Evolutionary conservation across 2,888 invertebrate species (phyloP).

Genomic region (Lapara coniferarum): DNA sequence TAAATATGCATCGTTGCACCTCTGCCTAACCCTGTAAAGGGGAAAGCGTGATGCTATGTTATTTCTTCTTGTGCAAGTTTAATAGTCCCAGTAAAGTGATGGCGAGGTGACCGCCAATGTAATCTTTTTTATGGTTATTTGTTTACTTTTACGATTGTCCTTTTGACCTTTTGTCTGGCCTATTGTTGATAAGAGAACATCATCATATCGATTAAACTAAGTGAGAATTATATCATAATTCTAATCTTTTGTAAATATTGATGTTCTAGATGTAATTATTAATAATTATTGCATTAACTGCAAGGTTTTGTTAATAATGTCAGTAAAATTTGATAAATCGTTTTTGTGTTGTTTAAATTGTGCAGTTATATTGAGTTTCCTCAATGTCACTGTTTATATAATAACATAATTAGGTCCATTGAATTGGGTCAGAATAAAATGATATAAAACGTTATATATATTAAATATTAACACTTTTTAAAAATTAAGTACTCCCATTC

Average conservation of each 20-base stretch:
- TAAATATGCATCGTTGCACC: no score
- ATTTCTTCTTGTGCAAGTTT: not conserved
- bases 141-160: slow-evolving; percentile 40
- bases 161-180: slow-evolving; percentile 40
- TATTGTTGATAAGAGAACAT: slow-evolving; percentile 29
- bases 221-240: not conserved
- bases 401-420: no score
- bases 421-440: no score
- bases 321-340: no score
- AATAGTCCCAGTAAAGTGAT: slow-evolving; percentile 8
- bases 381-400: no score
- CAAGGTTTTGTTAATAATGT: no score
- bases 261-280: not conserved
- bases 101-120: slow-evolving; percentile 33
- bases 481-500: no score
- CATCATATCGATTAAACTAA: slow-evolving; percentile 7
- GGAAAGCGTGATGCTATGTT: not conserved
- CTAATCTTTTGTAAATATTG: not conserved
- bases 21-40: not conserved
- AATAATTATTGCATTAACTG: not conserved
- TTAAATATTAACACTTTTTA: no score
- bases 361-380: no score
- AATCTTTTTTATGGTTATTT: slow-evolving; percentile 38
- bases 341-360: no score
- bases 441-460: no score